A percentile compares a stretch with the other conserved stretches of the same genome.
Conservation (phyloP, 2,113 vertebrate species). For the Acanthochromis polyacanthus region DNA sequence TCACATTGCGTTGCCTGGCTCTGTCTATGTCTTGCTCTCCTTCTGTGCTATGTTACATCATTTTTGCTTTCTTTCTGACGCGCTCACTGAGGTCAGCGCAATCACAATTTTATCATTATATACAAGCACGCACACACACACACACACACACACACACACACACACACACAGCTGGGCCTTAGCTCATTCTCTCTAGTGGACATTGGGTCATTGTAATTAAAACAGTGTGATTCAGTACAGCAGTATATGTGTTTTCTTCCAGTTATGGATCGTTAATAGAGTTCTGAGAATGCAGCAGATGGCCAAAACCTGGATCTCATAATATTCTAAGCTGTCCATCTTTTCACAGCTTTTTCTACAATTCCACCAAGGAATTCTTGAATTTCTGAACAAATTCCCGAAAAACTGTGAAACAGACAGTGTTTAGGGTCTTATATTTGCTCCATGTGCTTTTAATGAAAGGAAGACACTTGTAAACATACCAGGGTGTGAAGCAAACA, state of each 20-base stretch:
- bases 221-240: slow-evolving; percentile 42
- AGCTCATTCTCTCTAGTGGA: slow-evolving; percentile 64
- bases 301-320: slow-evolving; percentile 11
- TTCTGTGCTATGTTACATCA: slow-evolving; percentile 60
- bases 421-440: slow-evolving; percentile 2
- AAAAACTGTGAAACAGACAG: not conserved
- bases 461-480: slow-evolving; percentile 25
- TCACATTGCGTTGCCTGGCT: slow-evolving; percentile 21
- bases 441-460: slow-evolving; percentile 40
- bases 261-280: slow-evolving; percentile 9
- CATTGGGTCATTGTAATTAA: slow-evolving; percentile 44
- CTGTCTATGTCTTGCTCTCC: slow-evolving; percentile 35
- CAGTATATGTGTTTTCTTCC: slow-evolving; percentile 44
- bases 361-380: slow-evolving; percentile 11
- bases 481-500: too few species aligned
- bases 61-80: slow-evolving; percentile 50
- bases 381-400: not conserved
- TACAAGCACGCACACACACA: too few species aligned
- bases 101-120: slow-evolving; percentile 54
- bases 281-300: slow-evolving; percentile 37
- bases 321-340: slow-evolving; percentile 1
- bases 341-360: slow-evolving; percentile 21
- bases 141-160: slow-evolving; percentile 17
- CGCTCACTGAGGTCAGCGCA: slow-evolving; percentile 48
- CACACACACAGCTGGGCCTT: slow-evolving; percentile 61